phyloP scores from a whole-genome alignment of 2,113 vertebrate species.

The Podarcis cretensis region DNA sequence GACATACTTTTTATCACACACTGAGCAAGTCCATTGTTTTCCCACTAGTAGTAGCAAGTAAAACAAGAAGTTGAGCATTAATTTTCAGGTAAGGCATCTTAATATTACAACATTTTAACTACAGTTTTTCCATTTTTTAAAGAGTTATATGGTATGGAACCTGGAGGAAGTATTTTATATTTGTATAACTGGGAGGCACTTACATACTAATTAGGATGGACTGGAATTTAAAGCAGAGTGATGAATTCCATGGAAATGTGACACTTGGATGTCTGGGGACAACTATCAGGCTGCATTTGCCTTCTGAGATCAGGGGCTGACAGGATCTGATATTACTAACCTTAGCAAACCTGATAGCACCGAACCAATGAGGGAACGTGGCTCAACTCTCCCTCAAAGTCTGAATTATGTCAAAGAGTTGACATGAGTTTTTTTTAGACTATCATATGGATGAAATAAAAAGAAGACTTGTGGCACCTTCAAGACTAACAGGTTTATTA shows the following conservation, averaged over 20 bases:
- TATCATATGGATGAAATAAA: neutral
- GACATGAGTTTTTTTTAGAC: neutral
- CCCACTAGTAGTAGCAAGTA: constrained; percentile 82
- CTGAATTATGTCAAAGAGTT: neutral
- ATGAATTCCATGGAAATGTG: neutral
- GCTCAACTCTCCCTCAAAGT: neutral
- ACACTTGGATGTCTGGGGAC: neutral
- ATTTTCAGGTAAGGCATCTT: neutral
- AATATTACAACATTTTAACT: neutral
- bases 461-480: neutral
- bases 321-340: neutral
- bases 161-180: neutral
- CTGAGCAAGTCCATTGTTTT: constrained; percentile 93
- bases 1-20: constrained; percentile 98
- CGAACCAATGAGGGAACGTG: neutral
- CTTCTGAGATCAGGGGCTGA: neutral
- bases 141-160: neutral
- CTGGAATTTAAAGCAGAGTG: neutral
- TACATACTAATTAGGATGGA: neutral
- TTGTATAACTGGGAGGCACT: neutral
- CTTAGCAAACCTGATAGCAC: neutral
- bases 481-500: neutral
- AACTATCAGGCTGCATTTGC: neutral
- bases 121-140: neutral
- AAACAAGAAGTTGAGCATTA: constrained; percentile 38